Base-by-base conservation (phyloP, 2,797 vertebrate genomes). In the Morelia viridis region DNA sequence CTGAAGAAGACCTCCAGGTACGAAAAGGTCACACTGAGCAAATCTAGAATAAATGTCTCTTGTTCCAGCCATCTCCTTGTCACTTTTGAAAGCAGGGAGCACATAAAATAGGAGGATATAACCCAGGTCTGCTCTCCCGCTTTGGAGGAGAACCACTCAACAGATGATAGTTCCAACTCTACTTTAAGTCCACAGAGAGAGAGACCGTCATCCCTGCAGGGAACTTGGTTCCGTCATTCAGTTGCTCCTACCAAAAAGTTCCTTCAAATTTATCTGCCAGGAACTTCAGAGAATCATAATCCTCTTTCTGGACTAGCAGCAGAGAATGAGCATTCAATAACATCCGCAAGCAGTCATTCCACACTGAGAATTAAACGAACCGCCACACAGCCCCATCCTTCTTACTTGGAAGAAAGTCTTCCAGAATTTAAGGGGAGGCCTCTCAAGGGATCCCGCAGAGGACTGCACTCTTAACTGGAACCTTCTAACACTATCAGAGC, bases 1-100 rank as follows among this genome's bases (percentile, higher is more conserved):
- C 99, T 0, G 99, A 99, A 93, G 97, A 96, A 60, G 98, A 99
- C 26, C 97, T 99, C 17, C 98, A 99, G 97, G 99, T 99, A 95
- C 24, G 13, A 19, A 41, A 86, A 41, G 15, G 13, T 3, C 50
- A 1, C 1, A 60, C 10, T 35, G 89, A 57, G 84, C 57, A 87
- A 60, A 3, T 2, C 0, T 3, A 28, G 46, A 9, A 7, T 65
- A 13, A 65, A n/a, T 22, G 22, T 46, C 71, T 46, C 71, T 65
- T n/a, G n/a, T 68, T 68, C 5, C 24, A 15, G 35, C 13, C 15
- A 3, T 28, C 41, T 4, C 53, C 26, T 56, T 0, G 19, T 50
- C 53, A 57, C 12, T 26, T 53, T n/a, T 56, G 28, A 41, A 41
- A 41, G 41, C 7, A 24, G 86, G 60, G 2, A 64, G n/a, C 26